phyloP scores from a whole-genome alignment of 2,113 vertebrate genomes.

The Rhinichthys klamathensis region DNA sequence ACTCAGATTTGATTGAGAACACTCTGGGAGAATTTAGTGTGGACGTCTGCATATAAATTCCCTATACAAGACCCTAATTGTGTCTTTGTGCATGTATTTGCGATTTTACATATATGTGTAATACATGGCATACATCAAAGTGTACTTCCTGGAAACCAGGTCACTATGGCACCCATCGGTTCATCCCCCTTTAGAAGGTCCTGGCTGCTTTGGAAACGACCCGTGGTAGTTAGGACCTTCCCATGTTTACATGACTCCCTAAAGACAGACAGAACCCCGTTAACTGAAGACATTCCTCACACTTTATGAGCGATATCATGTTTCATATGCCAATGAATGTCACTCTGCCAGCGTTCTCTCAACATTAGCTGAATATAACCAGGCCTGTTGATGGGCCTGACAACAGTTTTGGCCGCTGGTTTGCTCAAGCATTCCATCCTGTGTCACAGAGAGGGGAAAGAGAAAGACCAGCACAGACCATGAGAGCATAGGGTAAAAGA shows the following conservation, averaged over 20 bases:
- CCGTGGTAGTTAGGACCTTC: slow-evolving; percentile 38
- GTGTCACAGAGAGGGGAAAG: slow-evolving; percentile 13
- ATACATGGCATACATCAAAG: not conserved
- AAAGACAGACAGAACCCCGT: slow-evolving; percentile 55
- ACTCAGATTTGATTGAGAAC: slow-evolving; percentile 71
- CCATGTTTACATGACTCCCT: slow-evolving; percentile 61
- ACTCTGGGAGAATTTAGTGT: slow-evolving; percentile 79
- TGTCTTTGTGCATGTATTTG: slow-evolving; percentile 30
- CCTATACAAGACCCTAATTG: slow-evolving; percentile 74
- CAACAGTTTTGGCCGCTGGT: slow-evolving; percentile 64
- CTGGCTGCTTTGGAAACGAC: slow-evolving; percentile 60
- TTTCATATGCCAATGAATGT: slow-evolving; percentile 69
- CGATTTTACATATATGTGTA: not conserved
- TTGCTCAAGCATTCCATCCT: slow-evolving; percentile 66
- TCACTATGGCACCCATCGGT: slow-evolving; percentile 37
- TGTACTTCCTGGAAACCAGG: not conserved
- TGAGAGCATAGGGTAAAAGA: not conserved
- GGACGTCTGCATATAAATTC: slow-evolving; percentile 79
- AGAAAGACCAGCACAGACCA: not conserved
- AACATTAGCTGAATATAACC: slow-evolving; percentile 35
- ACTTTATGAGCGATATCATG: slow-evolving; percentile 63
- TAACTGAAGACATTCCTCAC: slow-evolving; percentile 61
- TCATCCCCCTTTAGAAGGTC: slow-evolving; percentile 37
- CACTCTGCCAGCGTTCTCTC: slow-evolving; percentile 56
- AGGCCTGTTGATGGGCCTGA: slow-evolving; percentile 58